Evolutionary conservation across 1,140 invertebrate genomes (phyloP).

Genomic region (Brachionus plicatilis): DNA sequence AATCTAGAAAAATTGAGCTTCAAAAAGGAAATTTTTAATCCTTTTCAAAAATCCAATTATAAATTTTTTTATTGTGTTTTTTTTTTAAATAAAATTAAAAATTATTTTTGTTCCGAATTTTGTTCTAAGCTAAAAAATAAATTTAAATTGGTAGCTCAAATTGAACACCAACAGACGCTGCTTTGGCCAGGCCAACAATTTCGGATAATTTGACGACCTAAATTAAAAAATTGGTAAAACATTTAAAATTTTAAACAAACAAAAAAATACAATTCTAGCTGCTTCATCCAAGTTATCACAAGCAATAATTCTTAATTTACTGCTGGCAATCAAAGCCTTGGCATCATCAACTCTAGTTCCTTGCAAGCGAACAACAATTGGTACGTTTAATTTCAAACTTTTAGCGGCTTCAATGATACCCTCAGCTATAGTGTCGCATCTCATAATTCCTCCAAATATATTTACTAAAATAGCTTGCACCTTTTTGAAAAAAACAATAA

Average conservation of each 20-base stretch:
- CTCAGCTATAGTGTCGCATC: constrained; percentile 90
- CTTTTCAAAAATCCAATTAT: background rate
- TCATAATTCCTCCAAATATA: constrained; percentile 98
- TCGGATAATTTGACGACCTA: constrained; percentile 40
- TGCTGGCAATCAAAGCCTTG: constrained; percentile 62
- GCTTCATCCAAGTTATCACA: constrained; percentile 39
- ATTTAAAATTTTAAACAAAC: background rate
- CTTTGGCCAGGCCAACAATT: constrained; percentile 38
- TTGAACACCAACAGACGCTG: constrained; percentile 39
- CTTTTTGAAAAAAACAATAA: background rate
- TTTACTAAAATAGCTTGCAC: constrained; percentile 94
- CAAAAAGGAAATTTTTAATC: background rate
- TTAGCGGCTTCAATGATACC: constrained; percentile 83
- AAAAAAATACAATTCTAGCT: constrained; percentile 37
- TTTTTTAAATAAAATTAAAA: background rate
- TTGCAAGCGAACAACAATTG: constrained; percentile 85
- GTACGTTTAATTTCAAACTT: constrained; percentile 72
- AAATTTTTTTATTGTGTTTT: background rate
- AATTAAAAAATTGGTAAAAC: background rate
- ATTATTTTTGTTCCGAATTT: background rate
- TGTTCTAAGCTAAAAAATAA: background rate
- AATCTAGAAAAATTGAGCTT: background rate
- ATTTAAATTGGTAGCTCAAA: constrained; percentile 40
- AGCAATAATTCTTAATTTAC: constrained; percentile 36
- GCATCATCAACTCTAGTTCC: constrained; percentile 68